phyloP scores from a whole-genome alignment of 2,113 vertebrate species.

The Illadopsis cleaveri region DNA sequence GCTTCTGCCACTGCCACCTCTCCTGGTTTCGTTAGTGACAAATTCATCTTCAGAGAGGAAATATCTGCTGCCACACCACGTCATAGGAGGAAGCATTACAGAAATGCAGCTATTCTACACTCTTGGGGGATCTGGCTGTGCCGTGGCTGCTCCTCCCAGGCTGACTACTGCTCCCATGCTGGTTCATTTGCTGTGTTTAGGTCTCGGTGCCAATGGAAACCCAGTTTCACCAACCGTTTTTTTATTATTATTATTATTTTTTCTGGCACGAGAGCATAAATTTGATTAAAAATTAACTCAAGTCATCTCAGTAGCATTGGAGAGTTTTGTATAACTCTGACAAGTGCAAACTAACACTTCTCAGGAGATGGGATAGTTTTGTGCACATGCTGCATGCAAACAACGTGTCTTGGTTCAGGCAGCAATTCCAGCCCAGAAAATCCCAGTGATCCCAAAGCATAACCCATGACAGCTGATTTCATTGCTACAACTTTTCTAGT shows the following conservation, averaged over 20 bases:
- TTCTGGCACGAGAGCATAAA: background rate
- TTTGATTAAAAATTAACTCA: slow-evolving; percentile 1
- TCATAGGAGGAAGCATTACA: background rate
- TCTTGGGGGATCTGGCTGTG: background rate
- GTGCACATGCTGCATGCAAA: background rate
- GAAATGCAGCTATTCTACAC: slow-evolving; percentile 13
- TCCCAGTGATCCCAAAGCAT: background rate
- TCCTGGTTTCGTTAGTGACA: background rate
- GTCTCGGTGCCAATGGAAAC: slow-evolving; percentile 22
- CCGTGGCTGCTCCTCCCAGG: background rate
- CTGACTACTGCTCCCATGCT: background rate
- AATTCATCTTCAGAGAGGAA: slow-evolving; percentile 24
- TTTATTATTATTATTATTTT: background rate
- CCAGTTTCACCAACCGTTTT: background rate
- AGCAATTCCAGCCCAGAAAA: background rate
- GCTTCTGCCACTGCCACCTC: slow-evolving; percentile 1
- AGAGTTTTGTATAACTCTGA: background rate
- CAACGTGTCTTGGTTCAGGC: background rate
- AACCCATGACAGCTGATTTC: background rate
- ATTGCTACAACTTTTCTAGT: background rate
- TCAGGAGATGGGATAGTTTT: background rate
- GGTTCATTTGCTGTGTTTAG: slow-evolving; percentile 25
- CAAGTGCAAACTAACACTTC: background rate
- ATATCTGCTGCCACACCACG: background rate
- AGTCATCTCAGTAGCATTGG: background rate